Percentiles rank a stretch among this genome's conserved stretches.
Conservation (phyloP, 2,888 invertebrate genomes). For the Macrosoma leucophasiata region DNA sequence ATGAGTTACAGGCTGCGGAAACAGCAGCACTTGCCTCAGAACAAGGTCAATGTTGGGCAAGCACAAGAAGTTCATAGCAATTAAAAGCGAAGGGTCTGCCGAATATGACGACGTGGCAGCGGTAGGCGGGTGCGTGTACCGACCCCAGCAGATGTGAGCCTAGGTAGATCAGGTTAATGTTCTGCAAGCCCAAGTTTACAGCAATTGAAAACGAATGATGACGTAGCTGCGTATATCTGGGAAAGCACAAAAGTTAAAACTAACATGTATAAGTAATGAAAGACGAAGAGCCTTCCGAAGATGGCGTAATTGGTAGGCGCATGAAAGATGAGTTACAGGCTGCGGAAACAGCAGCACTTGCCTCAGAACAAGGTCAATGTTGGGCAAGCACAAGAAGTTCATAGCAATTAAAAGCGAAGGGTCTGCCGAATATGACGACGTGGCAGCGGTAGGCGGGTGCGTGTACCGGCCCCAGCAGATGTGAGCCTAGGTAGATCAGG, state of each 20-base stretch:
- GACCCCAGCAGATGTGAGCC: slow-evolving; percentile 45
- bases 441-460: slow-evolving; percentile 53
- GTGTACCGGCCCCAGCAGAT: slow-evolving; percentile 44
- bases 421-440: slow-evolving; percentile 53
- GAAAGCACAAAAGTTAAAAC: no score
- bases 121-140: slow-evolving; percentile 42
- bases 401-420: slow-evolving; percentile 62
- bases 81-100: slow-evolving; percentile 56
- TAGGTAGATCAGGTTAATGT: slow-evolving; percentile 45
- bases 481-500: slow-evolving; percentile 44
- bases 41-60: no score
- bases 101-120: slow-evolving; percentile 56
- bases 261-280: slow-evolving; percentile 5
- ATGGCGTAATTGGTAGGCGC: no score
- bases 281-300: no score
- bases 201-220: no score
- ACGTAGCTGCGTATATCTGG: no score
- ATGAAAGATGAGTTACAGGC: no score
- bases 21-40: no score
- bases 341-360: no score
- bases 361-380: no score
- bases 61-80: slow-evolving; percentile 53
- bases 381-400: slow-evolving; percentile 55
- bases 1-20: no score
- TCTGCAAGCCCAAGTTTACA: slow-evolving; percentile 38